Evolutionary conservation across 2,888 invertebrate species (phyloP), one percentile per base, ranked within the genome.

Genomic region (Hemaris fuciformis): DNA sequence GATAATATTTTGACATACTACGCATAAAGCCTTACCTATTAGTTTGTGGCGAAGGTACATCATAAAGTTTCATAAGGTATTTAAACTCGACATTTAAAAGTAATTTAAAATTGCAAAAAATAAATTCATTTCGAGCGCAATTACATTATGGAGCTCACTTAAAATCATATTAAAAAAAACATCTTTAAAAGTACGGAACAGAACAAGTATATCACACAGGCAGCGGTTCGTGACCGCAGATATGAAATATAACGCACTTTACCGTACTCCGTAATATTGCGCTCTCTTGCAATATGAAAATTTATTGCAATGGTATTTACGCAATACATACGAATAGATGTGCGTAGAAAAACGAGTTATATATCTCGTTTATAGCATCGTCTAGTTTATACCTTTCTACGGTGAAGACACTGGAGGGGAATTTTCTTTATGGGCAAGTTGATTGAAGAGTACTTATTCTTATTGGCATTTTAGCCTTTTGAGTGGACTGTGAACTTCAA

Each of bases 241-340:
- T 81, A 88, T 90, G 88, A 91, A 83, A 87, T 91, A 91, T 87
- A 83, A 82, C 86, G 86, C 85, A 89, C 89, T 90, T 87, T 71
- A 83, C 76, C 77, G 75, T 85, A 83, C 87, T 82, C 80, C 84
- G 83, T 87, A 85, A 89, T 89, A 91, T 90, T 88, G 85, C 89
- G 86, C 84, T 86, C 85, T 83, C 87, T 83, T 84, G 87, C 89
- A 87, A 89, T 91, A 91, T 91, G 85, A 90, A 90, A 91, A 91
- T 91, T 89, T 91, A 91, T 91, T 83, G 86, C 87, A 85, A 84
- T 79, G 77, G 79, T 81, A 38, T 38, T 38, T 38, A 80, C 77
- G 77, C 77, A 84, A 84, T 82, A 81, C 77, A 38, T 3, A 79
- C 75, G 77, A 79, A 76, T 87, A 86, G 68, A 68, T 66, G 62